A percentile compares a stretch with the other conserved stretches of the same genome.
These are phyloP conservation scores for Leptinotarsa juncta DNA, from an alignment of 2,888 invertebrate species.

Conservation along the genomic window DNA sequence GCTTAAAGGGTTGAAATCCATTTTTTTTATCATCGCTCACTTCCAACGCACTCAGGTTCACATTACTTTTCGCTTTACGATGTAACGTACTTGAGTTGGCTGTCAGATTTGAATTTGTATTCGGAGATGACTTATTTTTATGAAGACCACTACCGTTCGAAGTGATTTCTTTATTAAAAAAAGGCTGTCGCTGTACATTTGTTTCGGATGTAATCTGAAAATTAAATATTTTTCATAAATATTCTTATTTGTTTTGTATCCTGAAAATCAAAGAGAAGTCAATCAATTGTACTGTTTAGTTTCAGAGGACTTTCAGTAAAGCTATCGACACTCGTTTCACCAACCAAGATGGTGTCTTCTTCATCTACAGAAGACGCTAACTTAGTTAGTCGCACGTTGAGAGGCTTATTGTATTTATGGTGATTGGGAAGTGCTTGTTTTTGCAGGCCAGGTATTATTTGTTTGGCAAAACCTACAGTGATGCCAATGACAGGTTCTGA, in stretches of 20 bases:
- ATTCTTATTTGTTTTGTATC: neutral
- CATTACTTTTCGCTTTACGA: constrained; percentile 63
- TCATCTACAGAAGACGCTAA: too few relatives aligned
- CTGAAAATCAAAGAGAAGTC: neutral
- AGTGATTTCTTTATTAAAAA: constrained; percentile 39
- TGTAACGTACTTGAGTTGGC: constrained; percentile 60
- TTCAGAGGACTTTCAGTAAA: too few relatives aligned
- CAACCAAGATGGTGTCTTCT: too few relatives aligned
- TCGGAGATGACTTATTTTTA: constrained; percentile 45
- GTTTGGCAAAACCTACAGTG: too few relatives aligned
- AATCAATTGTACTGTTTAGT: neutral
- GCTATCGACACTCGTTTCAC: too few relatives aligned
- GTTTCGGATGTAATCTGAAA: constrained; percentile 44
- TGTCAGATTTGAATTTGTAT: constrained; percentile 44
- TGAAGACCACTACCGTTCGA: constrained; percentile 45
- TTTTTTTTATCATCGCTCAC: constrained; percentile 47
- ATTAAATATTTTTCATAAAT: neutral
- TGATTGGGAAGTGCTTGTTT: too few relatives aligned
- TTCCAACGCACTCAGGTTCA: constrained; percentile 58
- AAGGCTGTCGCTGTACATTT: constrained; percentile 32
- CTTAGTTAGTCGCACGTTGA: too few relatives aligned
- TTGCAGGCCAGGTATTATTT: too few relatives aligned
- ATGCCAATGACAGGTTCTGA: too few relatives aligned
- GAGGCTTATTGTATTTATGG: too few relatives aligned
- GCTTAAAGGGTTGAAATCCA: constrained; percentile 58